Conservation (phyloP, 53 echinoderm and acorn worm species). For the Henricia sp. region DNA sequence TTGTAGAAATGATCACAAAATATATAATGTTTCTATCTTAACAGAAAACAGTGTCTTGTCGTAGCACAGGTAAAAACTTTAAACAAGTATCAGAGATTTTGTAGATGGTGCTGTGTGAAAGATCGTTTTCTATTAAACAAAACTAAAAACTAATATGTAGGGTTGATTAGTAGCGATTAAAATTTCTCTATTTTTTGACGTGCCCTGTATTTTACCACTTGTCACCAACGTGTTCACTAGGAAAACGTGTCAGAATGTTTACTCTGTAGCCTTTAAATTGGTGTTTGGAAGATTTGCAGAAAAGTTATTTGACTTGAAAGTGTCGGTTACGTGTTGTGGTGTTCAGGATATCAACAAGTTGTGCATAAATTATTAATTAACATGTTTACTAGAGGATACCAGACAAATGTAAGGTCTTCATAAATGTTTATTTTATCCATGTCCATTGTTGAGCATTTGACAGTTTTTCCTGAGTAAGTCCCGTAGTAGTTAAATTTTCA, state of each 20-base stretch:
- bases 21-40: slow-evolving; percentile 55
- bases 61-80: slow-evolving; percentile 17
- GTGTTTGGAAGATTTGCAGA: background rate
- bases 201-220: slow-evolving; percentile 16
- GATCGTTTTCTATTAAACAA: slow-evolving; percentile 38
- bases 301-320: background rate
- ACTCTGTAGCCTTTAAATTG: background rate
- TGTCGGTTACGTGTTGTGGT: background rate
- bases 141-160: slow-evolving; percentile 32
- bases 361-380: background rate
- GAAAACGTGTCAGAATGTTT: background rate
- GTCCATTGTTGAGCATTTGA: no score
- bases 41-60: slow-evolving; percentile 49
- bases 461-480: no score
- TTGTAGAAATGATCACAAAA: slow-evolving; percentile 41
- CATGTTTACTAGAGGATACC: background rate
- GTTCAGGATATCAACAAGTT: no score
- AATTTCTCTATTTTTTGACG: slow-evolving; percentile 52
- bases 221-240: background rate
- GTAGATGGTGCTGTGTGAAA: slow-evolving; percentile 52
- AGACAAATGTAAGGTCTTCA: no score
- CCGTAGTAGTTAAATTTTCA: no score
- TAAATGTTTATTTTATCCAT: no score
- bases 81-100: slow-evolving; percentile 2
- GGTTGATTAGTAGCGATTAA: slow-evolving; percentile 24